Base-by-base conservation (phyloP, 1,140 invertebrate species). In the Drosophila takahashii region DNA sequence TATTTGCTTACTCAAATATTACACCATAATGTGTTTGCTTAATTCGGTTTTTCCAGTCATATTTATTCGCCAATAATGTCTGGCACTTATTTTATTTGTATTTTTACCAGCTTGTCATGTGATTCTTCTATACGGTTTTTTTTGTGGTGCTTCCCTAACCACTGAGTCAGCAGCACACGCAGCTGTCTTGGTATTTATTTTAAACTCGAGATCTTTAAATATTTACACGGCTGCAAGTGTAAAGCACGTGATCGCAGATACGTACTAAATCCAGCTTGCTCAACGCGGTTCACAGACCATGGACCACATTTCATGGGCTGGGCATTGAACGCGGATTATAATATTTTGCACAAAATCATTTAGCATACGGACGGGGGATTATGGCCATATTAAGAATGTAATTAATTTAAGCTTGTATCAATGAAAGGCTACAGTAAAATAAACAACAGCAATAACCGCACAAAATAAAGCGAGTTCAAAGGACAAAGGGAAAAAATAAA, bases 321-420 rank as follows among this genome's bases (percentile, higher is more conserved):
- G 57, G 48, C 59, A 42, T 66, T 34, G 51, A 44, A 27, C 42
- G 60, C 42, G 79, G 56, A 81, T 87, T 78, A 79, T 50, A 65
- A 22, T 22, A 22, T 47, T 67, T 48, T 16, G 37, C 54, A 18
- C 62, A 77, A 79, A 79, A 64, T 72, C 61, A 78, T 75, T 84
- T 84, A 85, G 76, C 60, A 44, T 51, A 36, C 29, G 60, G 29
- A 15, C 26, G 34, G 52, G 74, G 74, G 61, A 83, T 83, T 84
- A 83, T 65, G 61, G 66, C 32, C 71, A 60, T 48, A 79, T 86
- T 86, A 89, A 86, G 79, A 89, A 77, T 83, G 79, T 87, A 83
- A 87, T 83, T 86, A 78, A 89, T 89, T 83, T 69, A 62, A 72
- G 77, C 75, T 71, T 61, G 70, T 78, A 67, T 71, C 64, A 75